Evolutionary conservation across 1,140 invertebrate species (phyloP), one percentile per base, ranked within the genome.

Genomic region (Drosophila ohnishii): DNA sequence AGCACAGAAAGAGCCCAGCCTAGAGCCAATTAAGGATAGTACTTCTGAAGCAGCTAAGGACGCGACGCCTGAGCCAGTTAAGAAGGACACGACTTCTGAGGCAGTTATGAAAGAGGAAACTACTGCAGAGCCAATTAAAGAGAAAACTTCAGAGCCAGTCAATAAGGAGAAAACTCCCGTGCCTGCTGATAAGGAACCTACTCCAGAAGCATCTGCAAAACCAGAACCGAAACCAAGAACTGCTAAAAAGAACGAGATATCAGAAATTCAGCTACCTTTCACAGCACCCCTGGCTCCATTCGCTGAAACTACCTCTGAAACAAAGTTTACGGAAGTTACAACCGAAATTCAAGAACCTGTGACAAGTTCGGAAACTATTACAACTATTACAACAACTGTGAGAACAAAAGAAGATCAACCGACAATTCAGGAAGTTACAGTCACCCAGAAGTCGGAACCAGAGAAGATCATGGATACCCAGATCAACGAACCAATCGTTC

Each of bases 211-310:
- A 14, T 5, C 35, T 6, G n/a, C 16, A 6, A 89, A 80, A 19
- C 80, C 80, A 19, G 78, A 89, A 34, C 78, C 86, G 1, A 70
- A 48, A 19, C 75, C 78, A 3, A 71, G 85, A 56, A 32, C 34
- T 2, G 37, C 16, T 9, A 44, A 71, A 3, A 80, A 73, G 13
- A 66, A 80, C 13, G 63, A 73, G 34, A 25, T 28, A n/a, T n/a
- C 35, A 0, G 66, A 75, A 30, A 47, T 85, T 28, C 59, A 78
- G 28, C 84, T 77, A 30, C 85, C 70, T 1, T 88, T 62, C 28
- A 80, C 70, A 19, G 80, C 74, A 30, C 85, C 84, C 9, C 39
- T 87, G 3, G 65, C 62, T 14, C 80, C 84, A 19, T 87, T 87
- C 19, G 39, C 48, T 7, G 63, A 75, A 22, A 28, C 55, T 32